These are phyloP conservation scores for Caenorhabditis remanei DNA, from an alignment of 1,140 invertebrate species.

Conservation along the genomic window DNA sequence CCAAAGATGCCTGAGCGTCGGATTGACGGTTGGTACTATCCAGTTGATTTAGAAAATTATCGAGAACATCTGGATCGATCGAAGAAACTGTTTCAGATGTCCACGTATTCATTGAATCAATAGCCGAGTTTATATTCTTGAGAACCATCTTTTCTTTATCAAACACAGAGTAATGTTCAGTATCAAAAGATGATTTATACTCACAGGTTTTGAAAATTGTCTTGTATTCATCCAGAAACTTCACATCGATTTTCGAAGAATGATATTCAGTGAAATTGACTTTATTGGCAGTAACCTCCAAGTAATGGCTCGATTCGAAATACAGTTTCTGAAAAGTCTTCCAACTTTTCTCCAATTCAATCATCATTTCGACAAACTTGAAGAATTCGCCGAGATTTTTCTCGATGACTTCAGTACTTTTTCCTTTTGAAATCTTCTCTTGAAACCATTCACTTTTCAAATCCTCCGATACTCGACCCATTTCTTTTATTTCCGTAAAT, in stretches of 20 bases:
- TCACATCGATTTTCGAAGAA: background rate
- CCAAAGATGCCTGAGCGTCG: too few species aligned
- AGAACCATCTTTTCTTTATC: too few species aligned
- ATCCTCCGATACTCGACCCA: background rate
- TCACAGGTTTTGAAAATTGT: background rate
- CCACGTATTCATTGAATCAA: too few species aligned
- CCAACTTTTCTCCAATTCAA: background rate
- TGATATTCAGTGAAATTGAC: background rate
- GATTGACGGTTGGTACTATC: too few species aligned
- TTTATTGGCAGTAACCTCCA: background rate
- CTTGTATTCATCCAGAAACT: background rate
- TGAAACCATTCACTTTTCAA: slow-evolving; percentile 7
- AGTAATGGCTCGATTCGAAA: background rate
- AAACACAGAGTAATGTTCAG: too few species aligned
- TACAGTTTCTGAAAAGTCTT: background rate
- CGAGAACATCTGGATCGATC: too few species aligned
- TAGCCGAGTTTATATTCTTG: too few species aligned
- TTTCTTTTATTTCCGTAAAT: background rate
- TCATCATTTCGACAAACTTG: background rate
- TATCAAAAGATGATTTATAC: too few species aligned
- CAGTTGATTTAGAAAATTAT: too few species aligned
- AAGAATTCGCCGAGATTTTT: background rate
- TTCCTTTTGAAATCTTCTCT: slow-evolving; percentile 1
- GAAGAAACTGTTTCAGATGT: too few species aligned
- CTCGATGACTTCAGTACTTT: background rate